phyloP scores from a whole-genome alignment of 2,797 vertebrate genomes.

The Halcyon badia region DNA sequence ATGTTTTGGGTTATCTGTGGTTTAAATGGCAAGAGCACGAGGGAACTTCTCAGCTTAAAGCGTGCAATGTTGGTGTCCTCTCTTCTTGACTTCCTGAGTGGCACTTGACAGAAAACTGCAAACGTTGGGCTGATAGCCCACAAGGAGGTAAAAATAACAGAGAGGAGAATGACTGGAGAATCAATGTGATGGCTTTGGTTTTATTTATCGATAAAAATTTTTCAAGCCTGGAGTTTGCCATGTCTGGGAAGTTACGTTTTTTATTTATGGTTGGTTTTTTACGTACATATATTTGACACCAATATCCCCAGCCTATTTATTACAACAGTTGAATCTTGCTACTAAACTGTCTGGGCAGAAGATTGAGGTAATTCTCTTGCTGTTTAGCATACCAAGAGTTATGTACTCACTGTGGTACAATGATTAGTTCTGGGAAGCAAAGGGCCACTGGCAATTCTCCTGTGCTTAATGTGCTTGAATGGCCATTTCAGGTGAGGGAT shows the following conservation, averaged over 20 bases:
- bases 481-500: not conserved
- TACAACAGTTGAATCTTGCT: not conserved
- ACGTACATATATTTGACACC: not conserved
- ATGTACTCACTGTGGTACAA: rapidly evolving
- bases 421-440: rapidly evolving
- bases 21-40: not conserved
- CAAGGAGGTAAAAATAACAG: not conserved
- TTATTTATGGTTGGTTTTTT: not conserved
- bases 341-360: not conserved
- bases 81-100: not conserved
- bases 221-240: not conserved
- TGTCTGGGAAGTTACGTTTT: not conserved
- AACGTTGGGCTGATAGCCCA: not conserved
- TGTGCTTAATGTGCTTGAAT: not conserved
- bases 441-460: not conserved
- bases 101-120: not conserved
- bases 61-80: not conserved
- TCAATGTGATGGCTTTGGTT: not conserved
- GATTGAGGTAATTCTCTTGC: not conserved
- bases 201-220: not conserved
- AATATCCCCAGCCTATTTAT: not conserved
- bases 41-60: not conserved
- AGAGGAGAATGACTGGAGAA: not conserved
- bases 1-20: not conserved
- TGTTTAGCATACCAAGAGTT: rapidly evolving